Base-by-base conservation (phyloP, 1,140 invertebrate species). In the Andricus grossulariae region DNA sequence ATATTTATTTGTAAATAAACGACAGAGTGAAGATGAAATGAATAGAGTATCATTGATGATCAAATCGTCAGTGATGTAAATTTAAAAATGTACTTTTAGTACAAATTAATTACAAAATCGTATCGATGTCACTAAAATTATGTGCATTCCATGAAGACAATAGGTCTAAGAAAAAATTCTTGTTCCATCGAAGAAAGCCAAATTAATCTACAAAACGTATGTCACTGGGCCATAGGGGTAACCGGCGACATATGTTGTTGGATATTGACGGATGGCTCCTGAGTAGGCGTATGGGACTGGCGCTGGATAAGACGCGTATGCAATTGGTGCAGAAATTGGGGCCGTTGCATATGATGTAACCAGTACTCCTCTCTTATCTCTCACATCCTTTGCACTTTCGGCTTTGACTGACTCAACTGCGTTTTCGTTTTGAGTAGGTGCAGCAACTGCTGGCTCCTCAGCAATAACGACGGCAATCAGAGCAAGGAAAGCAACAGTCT, bases 401-500 rank as follows among this genome's bases (percentile, higher is more conserved):
- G 73, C n/a, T 25, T 82, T 79, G 1, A 55, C 45, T 32, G 71
- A 25, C 78, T 80, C 78, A 74, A 76, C 76, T 19, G 83, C 78
- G 76, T 85, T 79, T 18, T 71, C 75, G 32, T 83, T 79, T 72
- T 18, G 45, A n/a, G 18, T 75, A 73, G 13, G 74, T 19, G 52
- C 54, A 11, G 18, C 50, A 11, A 19, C 10, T 45, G 57, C 72
- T 45, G 74, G 45, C 55, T 82, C 84, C 15, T 80, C 83, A 10
- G 88, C 85, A 25, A 72, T 84, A 45, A 80, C 84, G n/a, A 84
- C 73, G 74, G 86, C 87, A 75, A 86, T 78, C 72, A 90, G 71
- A 77, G 86, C 89, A 79, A 90, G 55, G 52, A 89, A 75, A 18
- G 85, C 60, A 57, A 88, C 52, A 76, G 80, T 82, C 89, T 90